Conservation (phyloP, 2,113 vertebrate genomes). For the Raja brachyura region DNA sequence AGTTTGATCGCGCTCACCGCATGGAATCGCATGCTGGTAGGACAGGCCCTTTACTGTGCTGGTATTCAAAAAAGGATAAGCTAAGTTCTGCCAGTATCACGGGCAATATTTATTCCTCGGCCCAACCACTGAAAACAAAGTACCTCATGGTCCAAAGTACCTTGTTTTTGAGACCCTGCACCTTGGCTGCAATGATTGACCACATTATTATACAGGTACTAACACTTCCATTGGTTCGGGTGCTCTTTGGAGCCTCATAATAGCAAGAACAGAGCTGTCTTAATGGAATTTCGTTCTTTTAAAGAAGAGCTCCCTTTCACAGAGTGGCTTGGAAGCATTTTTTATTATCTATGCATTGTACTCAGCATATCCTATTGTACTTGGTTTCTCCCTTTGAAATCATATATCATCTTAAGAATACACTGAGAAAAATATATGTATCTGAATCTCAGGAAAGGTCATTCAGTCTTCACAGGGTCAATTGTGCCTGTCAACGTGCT, state of each 20-base stretch:
- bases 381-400: background rate
- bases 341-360: background rate
- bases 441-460: constrained; percentile 22
- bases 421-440: constrained; percentile 15
- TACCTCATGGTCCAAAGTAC: too few relatives aligned
- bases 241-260: background rate
- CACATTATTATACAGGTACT: background rate
- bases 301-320: background rate
- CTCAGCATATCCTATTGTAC: background rate
- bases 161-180: background rate
- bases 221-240: background rate
- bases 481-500: constrained; percentile 18
- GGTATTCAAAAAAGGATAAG: too few relatives aligned
- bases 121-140: background rate
- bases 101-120: background rate
- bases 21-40: too few relatives aligned
- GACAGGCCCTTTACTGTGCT: too few relatives aligned
- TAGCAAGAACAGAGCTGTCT: background rate
- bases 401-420: constrained; percentile 1
- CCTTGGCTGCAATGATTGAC: background rate
- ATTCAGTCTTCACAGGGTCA: background rate
- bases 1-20: too few relatives aligned
- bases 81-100: background rate
- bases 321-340: background rate
- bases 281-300: background rate